phyloP scores from a whole-genome alignment of 2,113 vertebrate species.

The Seriola dumerili region DNA sequence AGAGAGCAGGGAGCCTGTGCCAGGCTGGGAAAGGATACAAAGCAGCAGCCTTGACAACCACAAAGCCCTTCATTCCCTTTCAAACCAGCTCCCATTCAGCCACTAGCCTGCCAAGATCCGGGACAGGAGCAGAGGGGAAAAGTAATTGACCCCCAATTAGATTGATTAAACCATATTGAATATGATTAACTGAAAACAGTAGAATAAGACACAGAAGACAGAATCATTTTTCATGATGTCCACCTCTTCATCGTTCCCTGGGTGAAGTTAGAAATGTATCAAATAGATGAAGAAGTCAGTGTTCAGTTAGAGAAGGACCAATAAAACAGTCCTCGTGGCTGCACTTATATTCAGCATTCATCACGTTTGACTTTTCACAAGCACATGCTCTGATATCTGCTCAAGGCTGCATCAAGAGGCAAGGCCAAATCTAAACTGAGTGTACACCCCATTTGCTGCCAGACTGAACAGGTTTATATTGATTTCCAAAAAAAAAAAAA shows the following conservation, averaged over 20 bases:
- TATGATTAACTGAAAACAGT: constrained; percentile 66
- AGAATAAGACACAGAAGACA: constrained; percentile 53
- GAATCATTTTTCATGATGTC: constrained; percentile 39
- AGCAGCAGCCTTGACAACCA: constrained; percentile 61
- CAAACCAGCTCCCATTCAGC: constrained; percentile 54
- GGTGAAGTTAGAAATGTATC: constrained; percentile 45
- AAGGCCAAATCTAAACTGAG: constrained; percentile 48
- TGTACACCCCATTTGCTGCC: constrained; percentile 33
- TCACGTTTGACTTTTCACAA: constrained; percentile 52
- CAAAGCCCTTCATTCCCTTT: constrained; percentile 55
- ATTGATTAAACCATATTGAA: constrained; percentile 61
- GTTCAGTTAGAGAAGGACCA: constrained; percentile 58
- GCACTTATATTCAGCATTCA: constrained; percentile 59
- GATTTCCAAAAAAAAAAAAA: constrained; percentile 27
- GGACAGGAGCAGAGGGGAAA: constrained; percentile 34
- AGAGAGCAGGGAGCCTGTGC: constrained; percentile 46
- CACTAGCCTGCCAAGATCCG: constrained; percentile 52
- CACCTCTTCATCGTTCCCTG: constrained; percentile 44
- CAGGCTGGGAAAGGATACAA: constrained; percentile 68
- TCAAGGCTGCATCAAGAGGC: constrained; percentile 60
- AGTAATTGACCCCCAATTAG: constrained; percentile 65
- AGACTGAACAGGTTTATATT: constrained; percentile 57
- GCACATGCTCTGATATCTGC: constrained; percentile 45
- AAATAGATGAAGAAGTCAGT: constrained; percentile 65
- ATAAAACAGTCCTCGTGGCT: constrained; percentile 38